These are phyloP conservation scores for Bombus difficillimus DNA, from an alignment of 1,140 invertebrate species.

Conservation along the genomic window DNA sequence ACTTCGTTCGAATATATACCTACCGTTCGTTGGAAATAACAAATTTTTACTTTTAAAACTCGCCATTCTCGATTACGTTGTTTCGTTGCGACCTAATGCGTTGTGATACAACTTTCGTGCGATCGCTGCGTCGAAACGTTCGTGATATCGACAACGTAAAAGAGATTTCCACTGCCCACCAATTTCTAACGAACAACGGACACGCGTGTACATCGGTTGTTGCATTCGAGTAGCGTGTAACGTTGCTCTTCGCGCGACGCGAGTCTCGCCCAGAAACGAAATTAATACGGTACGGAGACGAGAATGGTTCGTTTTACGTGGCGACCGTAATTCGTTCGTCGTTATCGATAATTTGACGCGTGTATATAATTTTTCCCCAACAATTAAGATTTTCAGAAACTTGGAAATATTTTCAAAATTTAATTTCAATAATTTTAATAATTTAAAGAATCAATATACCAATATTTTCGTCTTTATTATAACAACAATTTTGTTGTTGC, in stretches of 20 bases:
- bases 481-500: no score
- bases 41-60: neutral
- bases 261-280: conserved; percentile 30
- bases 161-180: no score
- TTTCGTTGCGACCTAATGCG: neutral
- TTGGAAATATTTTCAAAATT: neutral
- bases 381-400: neutral
- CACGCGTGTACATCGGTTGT: neutral
- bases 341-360: conserved; percentile 31
- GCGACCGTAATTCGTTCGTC: conserved; percentile 26
- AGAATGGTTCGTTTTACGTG: conserved; percentile 42
- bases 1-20: no score
- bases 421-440: neutral
- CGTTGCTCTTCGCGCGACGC: neutral
- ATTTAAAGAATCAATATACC: no score
- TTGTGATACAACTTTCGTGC: accelerated
- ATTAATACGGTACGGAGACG: conserved; percentile 41
- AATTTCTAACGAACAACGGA: neutral
- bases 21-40: neutral
- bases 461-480: no score
- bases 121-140: neutral
- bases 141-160: neutral
- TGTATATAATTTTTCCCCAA: neutral
- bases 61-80: neutral
- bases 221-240: conserved; percentile 19